These are phyloP conservation scores for Macrotus californicus DNA, from an alignment of 2,113 vertebrate species.

Conservation along the genomic window DNA sequence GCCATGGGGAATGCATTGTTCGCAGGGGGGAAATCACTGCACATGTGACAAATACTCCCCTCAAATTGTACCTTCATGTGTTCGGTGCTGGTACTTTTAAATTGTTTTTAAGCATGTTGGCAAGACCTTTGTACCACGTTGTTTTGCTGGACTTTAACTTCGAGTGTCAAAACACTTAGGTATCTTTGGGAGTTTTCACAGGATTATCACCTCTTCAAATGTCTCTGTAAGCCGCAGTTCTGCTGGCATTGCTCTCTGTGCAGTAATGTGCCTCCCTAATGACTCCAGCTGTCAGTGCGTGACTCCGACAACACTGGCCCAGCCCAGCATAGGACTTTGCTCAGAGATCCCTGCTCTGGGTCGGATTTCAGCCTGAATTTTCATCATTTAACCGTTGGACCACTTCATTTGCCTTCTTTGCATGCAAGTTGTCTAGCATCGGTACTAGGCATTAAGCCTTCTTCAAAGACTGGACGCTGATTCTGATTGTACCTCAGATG, in stretches of 20 bases:
- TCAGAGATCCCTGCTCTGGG: background rate
- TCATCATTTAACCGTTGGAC: background rate
- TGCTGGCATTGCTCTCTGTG: constrained; percentile 34
- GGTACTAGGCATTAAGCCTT: background rate
- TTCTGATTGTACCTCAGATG: background rate
- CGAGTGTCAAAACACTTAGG: constrained; percentile 42
- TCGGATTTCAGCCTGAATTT: constrained; percentile 4
- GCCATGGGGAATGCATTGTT: background rate
- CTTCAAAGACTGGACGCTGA: background rate
- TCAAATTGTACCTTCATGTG: constrained; percentile 9
- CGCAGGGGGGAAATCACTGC: background rate
- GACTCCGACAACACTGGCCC: background rate
- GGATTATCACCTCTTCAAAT: constrained; percentile 55
- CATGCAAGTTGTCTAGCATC: background rate
- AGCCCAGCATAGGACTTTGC: background rate
- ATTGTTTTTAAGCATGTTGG: constrained; percentile 28
- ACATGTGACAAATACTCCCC: background rate
- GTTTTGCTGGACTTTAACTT: constrained; percentile 52
- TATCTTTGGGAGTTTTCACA: constrained; percentile 52
- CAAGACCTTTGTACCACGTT: constrained; percentile 53
- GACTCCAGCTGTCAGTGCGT: constrained; percentile 30
- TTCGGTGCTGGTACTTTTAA: constrained; percentile 21
- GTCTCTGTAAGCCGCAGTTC: constrained; percentile 31
- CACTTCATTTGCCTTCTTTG: background rate
- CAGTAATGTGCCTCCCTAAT: constrained; percentile 16